Conservation (phyloP, 2,113 vertebrate genomes). For the Anas platyrhynchos region DNA sequence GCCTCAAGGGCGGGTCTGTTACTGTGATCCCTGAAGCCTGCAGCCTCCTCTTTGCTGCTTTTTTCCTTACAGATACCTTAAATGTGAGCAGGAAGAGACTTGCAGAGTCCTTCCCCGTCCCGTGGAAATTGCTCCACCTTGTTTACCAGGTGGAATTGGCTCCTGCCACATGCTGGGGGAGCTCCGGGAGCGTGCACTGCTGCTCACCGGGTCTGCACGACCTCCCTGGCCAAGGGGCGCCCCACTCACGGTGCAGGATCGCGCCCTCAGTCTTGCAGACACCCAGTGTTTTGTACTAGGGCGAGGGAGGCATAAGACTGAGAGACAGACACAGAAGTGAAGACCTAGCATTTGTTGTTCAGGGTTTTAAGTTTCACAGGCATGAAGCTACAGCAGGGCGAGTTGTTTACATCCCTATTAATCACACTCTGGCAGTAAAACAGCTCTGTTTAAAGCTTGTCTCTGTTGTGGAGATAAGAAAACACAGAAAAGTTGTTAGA, state of each 20-base stretch:
- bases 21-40: fast-evolving
- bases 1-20: background rate
- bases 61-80: background rate
- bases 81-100: background rate
- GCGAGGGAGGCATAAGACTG: background rate
- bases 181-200: fast-evolving
- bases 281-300: background rate
- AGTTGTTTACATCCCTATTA: background rate
- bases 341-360: background rate
- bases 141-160: background rate
- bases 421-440: background rate
- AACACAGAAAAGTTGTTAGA: background rate
- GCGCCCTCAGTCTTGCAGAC: background rate
- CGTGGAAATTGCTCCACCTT: background rate
- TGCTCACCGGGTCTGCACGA: fast-evolving
- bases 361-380: background rate
- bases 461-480: background rate
- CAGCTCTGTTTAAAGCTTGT: background rate
- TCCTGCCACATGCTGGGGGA: background rate
- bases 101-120: background rate
- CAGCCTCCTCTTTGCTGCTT: background rate
- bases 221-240: background rate
- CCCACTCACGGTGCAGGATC: fast-evolving
- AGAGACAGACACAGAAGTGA: background rate
- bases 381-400: background rate